phyloP scores from a whole-genome alignment of 2,797 vertebrate genomes.

The Caiman crocodilus region DNA sequence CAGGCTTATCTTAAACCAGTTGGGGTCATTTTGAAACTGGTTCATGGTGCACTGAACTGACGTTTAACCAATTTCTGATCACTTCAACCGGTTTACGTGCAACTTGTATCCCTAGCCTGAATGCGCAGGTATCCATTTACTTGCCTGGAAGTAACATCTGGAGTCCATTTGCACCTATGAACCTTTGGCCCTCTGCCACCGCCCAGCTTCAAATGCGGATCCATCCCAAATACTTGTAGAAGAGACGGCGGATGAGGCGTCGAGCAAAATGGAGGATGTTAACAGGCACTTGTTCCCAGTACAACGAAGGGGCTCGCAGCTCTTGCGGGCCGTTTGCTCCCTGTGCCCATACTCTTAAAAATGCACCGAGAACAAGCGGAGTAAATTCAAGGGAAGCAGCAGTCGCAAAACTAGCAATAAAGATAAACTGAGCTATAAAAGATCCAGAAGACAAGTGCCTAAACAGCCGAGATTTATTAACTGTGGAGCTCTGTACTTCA shows the following conservation, averaged over 20 bases:
- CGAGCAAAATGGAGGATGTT: not conserved
- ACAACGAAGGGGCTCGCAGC: not conserved
- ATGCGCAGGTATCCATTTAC: too few species aligned
- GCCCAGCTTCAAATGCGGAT: not conserved
- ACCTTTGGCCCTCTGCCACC: too few species aligned
- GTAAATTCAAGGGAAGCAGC: not conserved
- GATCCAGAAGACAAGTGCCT: not conserved
- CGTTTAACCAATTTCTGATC: too few species aligned
- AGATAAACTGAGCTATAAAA: accelerated
- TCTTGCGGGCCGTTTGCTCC: not conserved
- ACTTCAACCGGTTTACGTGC: too few species aligned
- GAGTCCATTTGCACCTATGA: too few species aligned
- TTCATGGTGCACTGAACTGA: too few species aligned
- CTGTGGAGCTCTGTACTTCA: accelerated
- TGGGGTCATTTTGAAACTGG: too few species aligned
- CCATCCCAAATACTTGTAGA: not conserved
- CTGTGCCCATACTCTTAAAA: accelerated
- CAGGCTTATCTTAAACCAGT: too few species aligned
- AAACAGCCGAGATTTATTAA: accelerated
- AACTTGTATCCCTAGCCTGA: too few species aligned
- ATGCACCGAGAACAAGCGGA: accelerated
- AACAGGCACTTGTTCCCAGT: not conserved
- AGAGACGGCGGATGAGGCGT: not conserved
- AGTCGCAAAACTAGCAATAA: not conserved
- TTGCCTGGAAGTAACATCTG: too few species aligned